Conservation (phyloP, 2,797 vertebrate genomes). For the Onychomys leucogaster region DNA sequence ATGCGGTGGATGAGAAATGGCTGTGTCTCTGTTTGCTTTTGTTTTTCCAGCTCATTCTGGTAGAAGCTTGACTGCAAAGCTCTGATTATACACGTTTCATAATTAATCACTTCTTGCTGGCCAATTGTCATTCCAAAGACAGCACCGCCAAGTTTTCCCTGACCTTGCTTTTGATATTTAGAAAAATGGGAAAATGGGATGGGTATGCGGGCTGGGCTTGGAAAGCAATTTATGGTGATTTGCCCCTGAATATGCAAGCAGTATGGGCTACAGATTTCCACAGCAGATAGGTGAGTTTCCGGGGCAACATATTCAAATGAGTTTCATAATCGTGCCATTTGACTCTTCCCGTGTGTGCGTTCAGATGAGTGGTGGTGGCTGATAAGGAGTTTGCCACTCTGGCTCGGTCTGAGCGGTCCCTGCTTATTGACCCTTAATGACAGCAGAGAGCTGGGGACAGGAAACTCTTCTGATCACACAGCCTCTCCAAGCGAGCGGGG, state of each 20-base stretch:
- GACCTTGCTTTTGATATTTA: neutral
- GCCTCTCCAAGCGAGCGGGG: fast-evolving
- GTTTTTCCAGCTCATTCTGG: fast-evolving
- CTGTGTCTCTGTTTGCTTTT: neutral
- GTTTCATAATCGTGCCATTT: neutral
- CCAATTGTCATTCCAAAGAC: neutral
- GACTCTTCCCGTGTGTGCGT: fast-evolving
- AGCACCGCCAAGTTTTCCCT: neutral
- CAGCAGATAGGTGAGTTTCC: neutral
- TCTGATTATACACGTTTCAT: fast-evolving
- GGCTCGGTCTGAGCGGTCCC: fast-evolving
- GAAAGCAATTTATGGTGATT: conserved; percentile 3
- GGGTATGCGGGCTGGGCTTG: neutral
- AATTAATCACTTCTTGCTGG: neutral
- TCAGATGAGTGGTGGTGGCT: neutral
- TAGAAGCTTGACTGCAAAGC: neutral
- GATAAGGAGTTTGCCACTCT: neutral
- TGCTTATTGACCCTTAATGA: neutral
- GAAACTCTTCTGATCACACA: fast-evolving
- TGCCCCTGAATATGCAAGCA: neutral
- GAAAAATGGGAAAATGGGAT: neutral
- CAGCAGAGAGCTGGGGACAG: fast-evolving
- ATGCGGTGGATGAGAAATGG: neutral
- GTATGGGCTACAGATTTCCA: neutral
- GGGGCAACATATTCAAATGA: neutral